phyloP scores from a whole-genome alignment of 2,113 vertebrate genomes.

The Sitta europaea region DNA sequence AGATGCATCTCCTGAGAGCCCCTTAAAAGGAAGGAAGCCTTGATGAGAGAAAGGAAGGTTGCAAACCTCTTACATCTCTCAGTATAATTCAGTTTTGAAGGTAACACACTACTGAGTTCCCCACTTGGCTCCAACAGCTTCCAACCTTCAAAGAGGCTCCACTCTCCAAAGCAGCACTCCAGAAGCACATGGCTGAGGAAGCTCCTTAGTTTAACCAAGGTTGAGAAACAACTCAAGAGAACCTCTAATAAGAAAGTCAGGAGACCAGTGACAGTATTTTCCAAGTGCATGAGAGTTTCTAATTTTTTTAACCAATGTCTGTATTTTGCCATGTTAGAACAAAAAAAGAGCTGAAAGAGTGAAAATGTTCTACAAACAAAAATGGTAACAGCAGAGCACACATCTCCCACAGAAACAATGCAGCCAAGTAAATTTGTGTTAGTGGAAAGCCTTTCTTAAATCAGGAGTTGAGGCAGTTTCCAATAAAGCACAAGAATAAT shows the following conservation, averaged over 20 bases:
- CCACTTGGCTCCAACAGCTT: not conserved
- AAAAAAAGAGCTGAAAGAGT: not conserved
- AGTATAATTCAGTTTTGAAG: not conserved
- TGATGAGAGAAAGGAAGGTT: not conserved
- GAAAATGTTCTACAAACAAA: not conserved
- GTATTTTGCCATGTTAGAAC: not conserved
- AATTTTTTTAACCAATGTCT: not conserved
- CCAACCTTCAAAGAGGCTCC: not conserved
- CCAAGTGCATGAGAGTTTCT: fast-evolving
- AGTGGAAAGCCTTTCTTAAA: not conserved
- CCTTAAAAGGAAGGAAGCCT: not conserved
- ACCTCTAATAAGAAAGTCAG: not conserved
- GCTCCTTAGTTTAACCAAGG: not conserved
- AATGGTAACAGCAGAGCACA: not conserved
- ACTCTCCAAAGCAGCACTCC: not conserved
- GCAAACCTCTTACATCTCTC: not conserved
- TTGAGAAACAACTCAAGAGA: not conserved
- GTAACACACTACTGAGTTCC: not conserved
- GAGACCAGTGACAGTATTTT: not conserved
- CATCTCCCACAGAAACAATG: fast-evolving
- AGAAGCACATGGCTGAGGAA: not conserved
- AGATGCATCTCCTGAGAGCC: not conserved
- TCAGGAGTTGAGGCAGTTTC: not conserved
- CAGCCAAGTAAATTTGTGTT: not conserved
- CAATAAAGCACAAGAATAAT: not conserved